Base-by-base conservation (phyloP, 2,797 vertebrate species). In the Kryptolebias ocellatus region DNA sequence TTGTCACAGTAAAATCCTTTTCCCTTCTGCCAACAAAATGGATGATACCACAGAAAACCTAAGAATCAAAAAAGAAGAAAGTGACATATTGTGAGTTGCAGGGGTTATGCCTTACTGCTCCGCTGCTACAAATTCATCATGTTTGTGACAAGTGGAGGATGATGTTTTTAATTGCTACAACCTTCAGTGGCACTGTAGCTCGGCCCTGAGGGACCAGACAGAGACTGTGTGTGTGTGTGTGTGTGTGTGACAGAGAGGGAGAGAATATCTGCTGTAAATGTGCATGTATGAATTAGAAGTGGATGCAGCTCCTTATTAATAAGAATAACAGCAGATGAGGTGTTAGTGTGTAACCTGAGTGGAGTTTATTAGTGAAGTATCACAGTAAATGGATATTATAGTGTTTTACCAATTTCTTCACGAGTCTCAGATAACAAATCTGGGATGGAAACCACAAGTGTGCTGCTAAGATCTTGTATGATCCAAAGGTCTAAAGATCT, bases 141-240 rank as follows among this genome's bases (percentile, higher is more conserved):
- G 83, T 88, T 87, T 89, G 83, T 91, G 88, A 91, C 90, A 91
- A 90, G 70, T 80, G 60, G 78, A 87, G 89, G 88, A 90, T 84
- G 85, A 90, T 89, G 81, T 83, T 90, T 90, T 91, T 93, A 92
- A 93, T 92, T 93, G 86, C 80, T 81, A 87, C 89, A 91, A 89
- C 86, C 88, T 92, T 87, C 84, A 73, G 79, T 85, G 81, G 81
- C 77, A 74, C 64, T 42, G 55, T 74, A 70, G 83, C 83, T 79
- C 68, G 78, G 80, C 81, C 89, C 84, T 80, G 20, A 81, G 89
- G 84, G 88, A 90, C 74, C 80, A 64, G 64, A 62, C 67, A 64
- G 62, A 52, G 5, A 24, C 49, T 1, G 17, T 60, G 27, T 54
- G 51, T 27, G 54, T 45, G n/a, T 34, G 52, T 42, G 20, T 60